Percentiles rank a stretch among this genome's conserved stretches.
Evolutionary conservation across 2,797 vertebrate species (phyloP).

Genomic region (Eulemur albifrons): DNA sequence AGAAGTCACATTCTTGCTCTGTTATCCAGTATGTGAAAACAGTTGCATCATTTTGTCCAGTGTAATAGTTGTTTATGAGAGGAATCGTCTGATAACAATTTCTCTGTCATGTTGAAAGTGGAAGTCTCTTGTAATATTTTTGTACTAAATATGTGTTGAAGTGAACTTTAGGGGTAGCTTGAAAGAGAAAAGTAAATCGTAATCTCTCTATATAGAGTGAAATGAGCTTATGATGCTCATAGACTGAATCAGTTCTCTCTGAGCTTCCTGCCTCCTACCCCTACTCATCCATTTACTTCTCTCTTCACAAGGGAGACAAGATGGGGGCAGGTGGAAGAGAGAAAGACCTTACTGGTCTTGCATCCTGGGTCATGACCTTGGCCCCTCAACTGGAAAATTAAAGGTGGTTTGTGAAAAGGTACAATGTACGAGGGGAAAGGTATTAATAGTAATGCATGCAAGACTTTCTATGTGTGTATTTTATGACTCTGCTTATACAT

Average conservation of each 20-base stretch:
- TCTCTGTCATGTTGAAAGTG: background rate
- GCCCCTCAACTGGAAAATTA: background rate
- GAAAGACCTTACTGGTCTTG: background rate
- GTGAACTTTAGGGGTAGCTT: background rate
- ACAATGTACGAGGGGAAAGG: background rate
- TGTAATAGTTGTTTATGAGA: slow-evolving; percentile 20
- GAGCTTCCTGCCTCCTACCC: background rate
- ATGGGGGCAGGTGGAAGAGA: background rate
- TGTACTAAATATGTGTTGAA: background rate
- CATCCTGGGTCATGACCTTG: background rate
- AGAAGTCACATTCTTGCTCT: background rate
- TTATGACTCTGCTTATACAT: background rate
- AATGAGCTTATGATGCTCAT: background rate
- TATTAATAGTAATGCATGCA: background rate
- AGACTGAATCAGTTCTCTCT: background rate
- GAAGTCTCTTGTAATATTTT: background rate
- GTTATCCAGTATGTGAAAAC: background rate
- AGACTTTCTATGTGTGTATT: background rate
- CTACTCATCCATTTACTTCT: background rate
- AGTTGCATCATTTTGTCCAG: background rate
- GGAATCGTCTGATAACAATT: background rate
- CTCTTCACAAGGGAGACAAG: background rate
- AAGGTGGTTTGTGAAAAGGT: background rate
- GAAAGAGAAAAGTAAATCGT: slow-evolving; percentile 5
- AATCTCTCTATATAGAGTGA: background rate